A percentile compares a stretch with the other conserved stretches of the same genome.
phyloP scores from a whole-genome alignment of 2,113 vertebrate species.

The Ahaetulla prasina region DNA sequence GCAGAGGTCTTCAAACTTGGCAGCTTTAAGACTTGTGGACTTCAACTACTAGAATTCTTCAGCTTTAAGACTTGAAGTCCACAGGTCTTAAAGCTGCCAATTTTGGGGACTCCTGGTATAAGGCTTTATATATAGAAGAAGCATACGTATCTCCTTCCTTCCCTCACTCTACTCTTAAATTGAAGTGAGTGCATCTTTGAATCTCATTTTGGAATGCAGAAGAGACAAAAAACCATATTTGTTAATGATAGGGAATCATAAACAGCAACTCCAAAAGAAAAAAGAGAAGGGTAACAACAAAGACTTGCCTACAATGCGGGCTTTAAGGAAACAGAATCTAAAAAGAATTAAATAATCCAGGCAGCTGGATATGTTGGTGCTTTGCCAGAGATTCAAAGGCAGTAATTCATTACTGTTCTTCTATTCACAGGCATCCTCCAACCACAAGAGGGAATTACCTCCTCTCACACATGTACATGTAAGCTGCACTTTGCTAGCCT shows the following conservation, averaged over 20 bases:
- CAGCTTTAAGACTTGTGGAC: no score
- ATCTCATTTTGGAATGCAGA: neutral
- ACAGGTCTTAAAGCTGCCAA: no score
- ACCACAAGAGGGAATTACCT: neutral
- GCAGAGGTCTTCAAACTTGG: no score
- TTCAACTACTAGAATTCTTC: no score
- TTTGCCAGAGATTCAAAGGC: neutral
- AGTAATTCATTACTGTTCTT: neutral
- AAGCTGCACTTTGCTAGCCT: neutral
- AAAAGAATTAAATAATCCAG: no score
- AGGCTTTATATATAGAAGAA: neutral
- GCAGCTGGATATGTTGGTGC: neutral
- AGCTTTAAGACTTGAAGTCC: no score
- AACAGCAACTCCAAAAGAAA: neutral
- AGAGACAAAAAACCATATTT: neutral
- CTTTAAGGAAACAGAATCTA: neutral
- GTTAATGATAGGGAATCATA: neutral
- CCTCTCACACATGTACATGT: neutral
- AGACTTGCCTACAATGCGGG: neutral
- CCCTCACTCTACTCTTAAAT: neutral
- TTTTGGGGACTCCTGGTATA: neutral
- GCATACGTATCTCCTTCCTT: no score
- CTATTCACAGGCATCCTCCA: neutral
- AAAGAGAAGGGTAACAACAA: neutral
- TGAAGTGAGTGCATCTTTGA: no score